Conservation (phyloP, 1,140 invertebrate species). For the Euura lappo region DNA sequence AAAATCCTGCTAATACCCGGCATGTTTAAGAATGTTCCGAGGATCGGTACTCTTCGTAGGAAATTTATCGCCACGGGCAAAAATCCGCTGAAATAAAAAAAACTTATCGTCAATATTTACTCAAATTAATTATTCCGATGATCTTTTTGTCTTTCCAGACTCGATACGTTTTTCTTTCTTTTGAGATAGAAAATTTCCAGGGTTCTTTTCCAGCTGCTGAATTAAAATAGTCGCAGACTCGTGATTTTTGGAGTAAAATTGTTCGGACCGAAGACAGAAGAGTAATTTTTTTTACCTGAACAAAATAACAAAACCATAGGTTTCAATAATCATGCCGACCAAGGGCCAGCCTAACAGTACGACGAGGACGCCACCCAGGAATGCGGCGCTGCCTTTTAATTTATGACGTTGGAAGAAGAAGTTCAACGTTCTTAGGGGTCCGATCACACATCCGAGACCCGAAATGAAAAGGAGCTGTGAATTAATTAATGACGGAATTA, state of each 20-base stretch:
- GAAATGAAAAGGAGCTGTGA: constrained; percentile 92
- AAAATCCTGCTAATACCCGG: constrained; percentile 73
- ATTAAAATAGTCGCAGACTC: too few relatives aligned
- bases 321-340: constrained; percentile 95
- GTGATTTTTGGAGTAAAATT: too few relatives aligned
- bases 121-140: not conserved
- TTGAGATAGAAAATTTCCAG: too few relatives aligned
- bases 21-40: constrained; percentile 77
- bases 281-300: constrained; percentile 67
- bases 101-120: not conserved
- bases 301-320: constrained; percentile 83
- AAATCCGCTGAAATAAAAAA: constrained; percentile 72
- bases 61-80: constrained; percentile 91
- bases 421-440: constrained; percentile 91
- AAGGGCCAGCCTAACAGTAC: constrained; percentile 97
- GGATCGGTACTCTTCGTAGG: constrained; percentile 76
- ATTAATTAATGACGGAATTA: not conserved
- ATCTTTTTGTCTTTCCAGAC: too few relatives aligned
- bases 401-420: constrained; percentile 99
- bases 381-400: constrained; percentile 88
- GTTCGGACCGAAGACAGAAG: not conserved
- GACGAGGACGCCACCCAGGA: constrained; percentile 93
- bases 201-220: too few relatives aligned
- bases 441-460: constrained; percentile 96
- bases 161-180: too few relatives aligned